Evolutionary conservation across 2,797 vertebrate genomes (phyloP), one percentile per base, ranked within the genome.

Genomic region (Poliocrania exsul): DNA sequence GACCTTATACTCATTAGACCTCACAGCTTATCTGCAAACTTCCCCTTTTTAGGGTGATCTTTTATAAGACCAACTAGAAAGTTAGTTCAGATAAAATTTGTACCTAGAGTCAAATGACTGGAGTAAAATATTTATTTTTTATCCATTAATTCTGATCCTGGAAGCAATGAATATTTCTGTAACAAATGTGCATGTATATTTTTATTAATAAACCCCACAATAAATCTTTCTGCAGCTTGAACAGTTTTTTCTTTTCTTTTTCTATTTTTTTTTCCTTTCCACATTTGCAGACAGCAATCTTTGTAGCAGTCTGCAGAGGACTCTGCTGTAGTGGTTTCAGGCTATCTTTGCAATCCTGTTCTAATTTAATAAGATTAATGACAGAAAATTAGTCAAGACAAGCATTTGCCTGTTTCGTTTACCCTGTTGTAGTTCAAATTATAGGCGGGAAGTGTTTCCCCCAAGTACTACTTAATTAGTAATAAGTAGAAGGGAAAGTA

Each of bases 301-400:
- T 58, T 71, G 73, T 46, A 91, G 85, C 74, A 83, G 47, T 92
- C 77, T 96, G 81, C 66, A 90, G 92, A 91, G 82, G 86, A 56
- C 84, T 71, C 74, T 2, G 60, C 81, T 95, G 56, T 33, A 62
- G 88, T 96, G 91, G 91, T 94, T 97, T 95, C 79, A 84, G 94
- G 97, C 93, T 96, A 95, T 92, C 94, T 95, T 97, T 90, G 95
- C 71, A 96, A 93, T 89, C 81, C 88, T 96, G 92, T 94, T 95
- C 95, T 96, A 95, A 97, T 95, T 92, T 96, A 97, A 96, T 96
- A 96, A 95, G 97, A 97, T 97, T 94, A 97, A 97, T 96, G 97
- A 97, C 96, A 98, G 96, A 98, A 97, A 97, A 97, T 97, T 95
- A 97, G 95, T 97, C 95, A 96, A 95, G 96, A 96, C 95, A 97